Evolutionary conservation across 2,797 vertebrate species (phyloP).

Genomic region (Microctenopoma lineatum): DNA sequence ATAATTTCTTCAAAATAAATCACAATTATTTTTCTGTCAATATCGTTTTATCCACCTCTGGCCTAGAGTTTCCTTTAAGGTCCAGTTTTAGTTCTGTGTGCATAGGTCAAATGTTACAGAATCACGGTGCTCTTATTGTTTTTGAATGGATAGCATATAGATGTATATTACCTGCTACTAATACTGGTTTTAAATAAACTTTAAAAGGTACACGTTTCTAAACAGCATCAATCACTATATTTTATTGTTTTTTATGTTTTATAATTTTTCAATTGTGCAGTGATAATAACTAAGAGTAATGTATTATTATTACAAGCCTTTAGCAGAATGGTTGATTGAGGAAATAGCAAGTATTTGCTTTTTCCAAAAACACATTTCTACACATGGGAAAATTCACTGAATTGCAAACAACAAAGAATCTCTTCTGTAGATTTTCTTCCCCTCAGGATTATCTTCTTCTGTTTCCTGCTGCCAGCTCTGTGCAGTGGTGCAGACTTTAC

Average conservation of each 20-base stretch:
- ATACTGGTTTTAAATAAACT: neutral
- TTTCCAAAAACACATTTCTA: neutral
- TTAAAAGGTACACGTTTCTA: too few species aligned
- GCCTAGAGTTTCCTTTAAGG: too few species aligned
- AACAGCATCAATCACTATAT: neutral
- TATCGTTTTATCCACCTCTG: neutral
- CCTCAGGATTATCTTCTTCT: neutral
- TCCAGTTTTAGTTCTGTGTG: too few species aligned
- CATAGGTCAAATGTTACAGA: neutral
- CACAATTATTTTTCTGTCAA: neutral
- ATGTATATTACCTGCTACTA: neutral
- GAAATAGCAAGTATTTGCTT: neutral
- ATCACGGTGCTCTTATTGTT: neutral
- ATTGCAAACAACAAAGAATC: neutral
- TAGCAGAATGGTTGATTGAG: neutral
- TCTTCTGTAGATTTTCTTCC: conserved; percentile 7
- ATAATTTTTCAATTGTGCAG: neutral
- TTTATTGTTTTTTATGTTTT: neutral
- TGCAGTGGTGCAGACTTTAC: neutral
- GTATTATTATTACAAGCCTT: neutral
- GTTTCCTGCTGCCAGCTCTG: neutral
- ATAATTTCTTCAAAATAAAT: neutral
- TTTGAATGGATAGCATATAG: neutral
- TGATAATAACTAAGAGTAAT: neutral
- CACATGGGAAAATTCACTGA: neutral